Conservation (phyloP, 2,113 vertebrate genomes). For the Antidorcas marsupialis region DNA sequence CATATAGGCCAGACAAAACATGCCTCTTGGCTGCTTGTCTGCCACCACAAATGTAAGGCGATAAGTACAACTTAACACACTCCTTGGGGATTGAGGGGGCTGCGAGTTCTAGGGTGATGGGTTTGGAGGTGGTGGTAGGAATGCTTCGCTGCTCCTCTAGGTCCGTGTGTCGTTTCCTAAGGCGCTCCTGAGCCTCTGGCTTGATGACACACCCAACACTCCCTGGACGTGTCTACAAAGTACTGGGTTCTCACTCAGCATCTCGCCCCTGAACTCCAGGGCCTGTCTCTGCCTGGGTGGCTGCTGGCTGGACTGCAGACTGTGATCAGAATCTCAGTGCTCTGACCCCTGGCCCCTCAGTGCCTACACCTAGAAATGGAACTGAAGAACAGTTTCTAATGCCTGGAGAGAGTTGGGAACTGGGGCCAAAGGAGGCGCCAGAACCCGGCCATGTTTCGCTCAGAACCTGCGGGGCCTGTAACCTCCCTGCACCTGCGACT, state of each 20-base stretch:
- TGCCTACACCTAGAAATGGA: background rate
- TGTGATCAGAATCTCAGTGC: accelerated
- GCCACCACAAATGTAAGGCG: background rate
- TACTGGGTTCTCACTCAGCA: background rate
- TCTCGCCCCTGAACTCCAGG: accelerated
- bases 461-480: accelerated
- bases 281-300: background rate
- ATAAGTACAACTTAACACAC: background rate
- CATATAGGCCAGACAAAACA: background rate
- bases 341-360: background rate
- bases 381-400: background rate
- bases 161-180: accelerated
- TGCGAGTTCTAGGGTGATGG: background rate
- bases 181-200: accelerated
- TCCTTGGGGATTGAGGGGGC: too few relatives aligned
- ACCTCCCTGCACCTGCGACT: background rate
- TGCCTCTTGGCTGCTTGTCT: background rate
- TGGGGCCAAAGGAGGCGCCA: accelerated
- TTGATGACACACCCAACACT: background rate
- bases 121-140: background rate
- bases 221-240: background rate
- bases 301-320: background rate
- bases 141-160: background rate
- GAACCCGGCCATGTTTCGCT: background rate
- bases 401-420: background rate